Evolutionary conservation across 2,797 vertebrate genomes (phyloP).

Genomic region (Arnoldichthys spilopterus): DNA sequence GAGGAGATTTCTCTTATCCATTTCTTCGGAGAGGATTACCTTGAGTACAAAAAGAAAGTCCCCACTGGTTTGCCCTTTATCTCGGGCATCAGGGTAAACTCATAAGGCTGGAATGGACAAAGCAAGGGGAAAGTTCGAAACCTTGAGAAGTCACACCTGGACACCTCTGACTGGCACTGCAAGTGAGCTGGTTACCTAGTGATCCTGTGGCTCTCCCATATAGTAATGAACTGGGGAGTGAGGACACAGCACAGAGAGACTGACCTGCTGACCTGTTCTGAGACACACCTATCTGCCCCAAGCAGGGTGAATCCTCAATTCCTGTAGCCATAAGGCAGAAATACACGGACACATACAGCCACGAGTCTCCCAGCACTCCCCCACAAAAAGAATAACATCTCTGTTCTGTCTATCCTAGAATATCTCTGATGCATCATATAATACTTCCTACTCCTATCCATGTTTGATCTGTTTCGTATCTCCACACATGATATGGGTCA

Average conservation of each 20-base stretch:
- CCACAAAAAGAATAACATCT: conserved; percentile 22
- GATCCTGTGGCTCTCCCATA: conserved; percentile 50
- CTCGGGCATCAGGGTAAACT: conserved; percentile 87
- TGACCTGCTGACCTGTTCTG: conserved; percentile 52
- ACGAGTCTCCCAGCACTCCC: conserved; percentile 31
- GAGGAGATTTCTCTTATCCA: conserved; percentile 94
- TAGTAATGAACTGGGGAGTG: conserved; percentile 50
- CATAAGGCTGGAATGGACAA: conserved; percentile 66
- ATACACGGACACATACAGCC: conserved; percentile 18
- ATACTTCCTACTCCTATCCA: conserved; percentile 23
- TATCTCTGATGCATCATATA: conserved; percentile 1
- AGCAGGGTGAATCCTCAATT: conserved; percentile 54
- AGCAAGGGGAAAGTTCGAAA: conserved; percentile 46
- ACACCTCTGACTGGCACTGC: conserved; percentile 64
- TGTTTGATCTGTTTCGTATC: conserved; percentile 16
- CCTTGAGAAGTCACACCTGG: conserved; percentile 42
- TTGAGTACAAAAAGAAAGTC: conserved; percentile 92
- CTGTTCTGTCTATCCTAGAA: conserved; percentile 23
- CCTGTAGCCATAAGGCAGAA: conserved; percentile 21
- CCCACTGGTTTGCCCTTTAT: conserved; percentile 94
- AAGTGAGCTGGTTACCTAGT: conserved; percentile 60
- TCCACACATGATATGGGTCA: not conserved
- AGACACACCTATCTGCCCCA: conserved; percentile 56
- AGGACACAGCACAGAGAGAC: conserved; percentile 60
- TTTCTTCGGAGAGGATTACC: conserved; percentile 95